Conservation (phyloP, 1,140 invertebrate genomes). For the Telenomus remus region DNA sequence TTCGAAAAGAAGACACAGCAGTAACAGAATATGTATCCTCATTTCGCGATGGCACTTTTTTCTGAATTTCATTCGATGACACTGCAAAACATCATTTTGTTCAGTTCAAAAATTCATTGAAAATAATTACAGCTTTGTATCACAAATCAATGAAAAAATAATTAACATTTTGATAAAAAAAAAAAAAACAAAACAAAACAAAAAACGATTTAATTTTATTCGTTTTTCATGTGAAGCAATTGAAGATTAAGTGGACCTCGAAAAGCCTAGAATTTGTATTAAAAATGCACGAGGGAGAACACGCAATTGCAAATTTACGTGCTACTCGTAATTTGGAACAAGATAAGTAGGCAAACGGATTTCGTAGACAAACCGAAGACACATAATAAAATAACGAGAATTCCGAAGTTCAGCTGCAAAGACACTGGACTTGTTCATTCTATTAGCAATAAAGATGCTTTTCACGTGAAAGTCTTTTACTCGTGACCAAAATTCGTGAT, state of each 20-base stretch:
- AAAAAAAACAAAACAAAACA: no score
- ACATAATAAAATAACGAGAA: no score
- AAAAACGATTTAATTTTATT: no score
- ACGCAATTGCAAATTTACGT: slow-evolving; percentile 1
- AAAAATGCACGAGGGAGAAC: no score
- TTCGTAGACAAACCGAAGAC: slow-evolving; percentile 19
- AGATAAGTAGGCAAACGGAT: slow-evolving; percentile 21
- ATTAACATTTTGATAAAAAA: no score
- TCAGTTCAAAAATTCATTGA: background rate
- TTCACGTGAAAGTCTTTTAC: slow-evolving; percentile 4
- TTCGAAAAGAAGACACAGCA: slow-evolving; percentile 74
- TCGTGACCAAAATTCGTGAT: slow-evolving; percentile 12
- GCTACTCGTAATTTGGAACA: slow-evolving; percentile 23
- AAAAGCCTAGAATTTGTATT: no score
- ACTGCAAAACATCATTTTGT: slow-evolving; percentile 9
- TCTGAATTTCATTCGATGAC: slow-evolving; percentile 50
- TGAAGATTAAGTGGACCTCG: no score
- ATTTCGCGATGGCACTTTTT: slow-evolving; percentile 70
- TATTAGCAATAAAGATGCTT: background rate
- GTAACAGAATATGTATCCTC: slow-evolving; percentile 73
- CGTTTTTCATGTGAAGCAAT: no score
- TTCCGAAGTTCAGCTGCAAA: background rate
- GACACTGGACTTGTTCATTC: background rate
- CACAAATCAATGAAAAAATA: no score
- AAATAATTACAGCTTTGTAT: no score